These are phyloP conservation scores for Lytechinus variegatus DNA, from an alignment of 35 echinoderm and acorn worm genomes.

Conservation along the genomic window DNA sequence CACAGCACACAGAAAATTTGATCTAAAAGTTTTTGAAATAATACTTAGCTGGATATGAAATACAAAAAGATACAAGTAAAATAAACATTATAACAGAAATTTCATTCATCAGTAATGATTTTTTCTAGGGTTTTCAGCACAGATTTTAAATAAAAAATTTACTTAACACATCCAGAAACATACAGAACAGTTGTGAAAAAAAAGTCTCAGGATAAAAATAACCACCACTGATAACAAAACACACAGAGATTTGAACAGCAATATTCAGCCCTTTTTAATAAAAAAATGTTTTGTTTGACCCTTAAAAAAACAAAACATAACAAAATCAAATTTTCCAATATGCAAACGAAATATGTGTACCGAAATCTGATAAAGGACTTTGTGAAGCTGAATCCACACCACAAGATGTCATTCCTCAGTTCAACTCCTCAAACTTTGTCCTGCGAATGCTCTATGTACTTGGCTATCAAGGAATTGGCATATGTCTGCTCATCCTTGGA, in stretches of 20 bases:
- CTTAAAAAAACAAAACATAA: not conserved
- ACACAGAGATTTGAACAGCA: not conserved
- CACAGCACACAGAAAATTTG: not conserved
- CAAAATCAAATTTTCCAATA: not conserved
- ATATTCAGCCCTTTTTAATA: not conserved
- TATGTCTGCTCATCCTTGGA: slow-evolving; percentile 30
- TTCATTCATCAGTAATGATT: not conserved
- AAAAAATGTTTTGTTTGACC: not conserved
- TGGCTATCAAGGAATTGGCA: slow-evolving; percentile 43
- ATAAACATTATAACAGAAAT: not conserved
- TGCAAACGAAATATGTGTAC: not conserved
- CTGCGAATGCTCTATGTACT: not conserved
- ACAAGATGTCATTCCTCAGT: not conserved
- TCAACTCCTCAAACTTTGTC: slow-evolving; percentile 20
- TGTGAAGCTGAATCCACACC: not conserved
- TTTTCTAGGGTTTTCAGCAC: not conserved
- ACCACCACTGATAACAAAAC: too few species aligned
- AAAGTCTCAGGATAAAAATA: not conserved
- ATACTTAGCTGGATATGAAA: not conserved
- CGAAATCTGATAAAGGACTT: not conserved
- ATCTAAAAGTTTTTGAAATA: not conserved
- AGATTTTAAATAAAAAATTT: not conserved
- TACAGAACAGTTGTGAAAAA: not conserved
- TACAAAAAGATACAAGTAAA: not conserved
- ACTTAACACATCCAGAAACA: not conserved